A percentile compares a stretch with the other conserved stretches of the same genome.
These are phyloP conservation scores for Perizoma affinitatum DNA, from an alignment of 2,888 invertebrate species.

Conservation along the genomic window DNA sequence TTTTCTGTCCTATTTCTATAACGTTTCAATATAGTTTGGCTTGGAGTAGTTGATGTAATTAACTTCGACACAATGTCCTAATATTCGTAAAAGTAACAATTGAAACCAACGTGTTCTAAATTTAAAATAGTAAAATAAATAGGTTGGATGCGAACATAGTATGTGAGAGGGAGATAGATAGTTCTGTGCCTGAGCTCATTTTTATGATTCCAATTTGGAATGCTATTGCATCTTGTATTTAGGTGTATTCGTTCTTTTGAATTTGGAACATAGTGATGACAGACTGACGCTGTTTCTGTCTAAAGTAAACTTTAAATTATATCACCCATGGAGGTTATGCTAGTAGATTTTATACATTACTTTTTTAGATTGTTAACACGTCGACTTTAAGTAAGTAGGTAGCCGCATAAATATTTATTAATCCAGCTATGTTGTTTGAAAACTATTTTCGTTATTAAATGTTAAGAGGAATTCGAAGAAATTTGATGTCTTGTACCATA, in stretches of 20 bases:
- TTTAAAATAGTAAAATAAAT: constrained; percentile 45
- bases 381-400: too few species aligned
- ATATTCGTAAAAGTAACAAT: constrained; percentile 40
- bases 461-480: too few species aligned
- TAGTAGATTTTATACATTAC: constrained; percentile 12
- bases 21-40: constrained; percentile 6
- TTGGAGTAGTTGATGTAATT: constrained; percentile 23
- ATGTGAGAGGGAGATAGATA: constrained; percentile 25
- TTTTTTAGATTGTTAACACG: too few species aligned
- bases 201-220: constrained; percentile 27
- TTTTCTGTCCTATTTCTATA: constrained; percentile 10
- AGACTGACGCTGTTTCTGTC: constrained; percentile 27
- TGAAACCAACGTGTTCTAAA: constrained; percentile 43
- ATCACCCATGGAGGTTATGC: constrained; percentile 24
- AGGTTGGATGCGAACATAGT: constrained; percentile 37
- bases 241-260: constrained; percentile 30
- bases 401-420: too few species aligned
- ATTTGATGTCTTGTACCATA: too few species aligned
- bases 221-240: constrained; percentile 24
- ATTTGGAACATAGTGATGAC: constrained; percentile 32
- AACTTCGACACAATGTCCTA: constrained; percentile 29
- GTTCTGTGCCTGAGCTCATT: constrained; percentile 10
- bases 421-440: too few species aligned
- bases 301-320: constrained; percentile 23
- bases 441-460: too few species aligned